Evolutionary conservation across 2,888 invertebrate species (phyloP), one percentile per base, ranked within the genome.

Genomic region (Apodemia hepburni): DNA sequence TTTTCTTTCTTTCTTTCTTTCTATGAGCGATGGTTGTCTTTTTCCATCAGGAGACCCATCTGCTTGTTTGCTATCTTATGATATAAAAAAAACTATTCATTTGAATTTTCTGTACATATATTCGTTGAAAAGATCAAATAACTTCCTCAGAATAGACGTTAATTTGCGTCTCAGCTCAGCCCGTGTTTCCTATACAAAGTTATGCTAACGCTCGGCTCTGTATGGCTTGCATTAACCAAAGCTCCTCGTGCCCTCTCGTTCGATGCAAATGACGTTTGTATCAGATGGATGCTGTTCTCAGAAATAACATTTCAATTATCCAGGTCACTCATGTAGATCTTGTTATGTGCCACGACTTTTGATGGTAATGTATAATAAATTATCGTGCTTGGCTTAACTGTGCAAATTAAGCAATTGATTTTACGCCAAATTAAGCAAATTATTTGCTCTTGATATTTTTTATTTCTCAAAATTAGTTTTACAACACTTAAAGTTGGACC

Each of bases 161-260:
- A 54, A 54, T 27, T 18, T 51, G 51, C 51, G 51, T 18, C 51
- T 51, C 51, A 49, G 47, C 47, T 51, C 22, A 51, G 51, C 22
- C 22, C 51, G 51, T 51, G 51, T 51, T 51, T 51, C 51, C 22
- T 18, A 4, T 22, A 18, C 4, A 22, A 51, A 51, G 78, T 80
- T 79, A 81, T 78, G 80, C 71, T 75, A 80, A 78, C 38, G 38
- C 76, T 68, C 62, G 54, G 70, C 71, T 77, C 70, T 76, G 75
- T 76, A 74, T 74, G 67, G 76, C 76, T 79, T 76, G 74, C 75
- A 66, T 71, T 77, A 78, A 74, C 76, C 77, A 78, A 80, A 81
- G 75, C 78, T 68, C 71, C 69, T 8, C 35, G 68, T 65, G n/a
- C 33, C 12, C 61, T 35, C 51, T 22, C 58, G 38, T 49, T 59